Conservation (phyloP, 1,140 invertebrate genomes). For the Acyrthosiphon pisum region DNA sequence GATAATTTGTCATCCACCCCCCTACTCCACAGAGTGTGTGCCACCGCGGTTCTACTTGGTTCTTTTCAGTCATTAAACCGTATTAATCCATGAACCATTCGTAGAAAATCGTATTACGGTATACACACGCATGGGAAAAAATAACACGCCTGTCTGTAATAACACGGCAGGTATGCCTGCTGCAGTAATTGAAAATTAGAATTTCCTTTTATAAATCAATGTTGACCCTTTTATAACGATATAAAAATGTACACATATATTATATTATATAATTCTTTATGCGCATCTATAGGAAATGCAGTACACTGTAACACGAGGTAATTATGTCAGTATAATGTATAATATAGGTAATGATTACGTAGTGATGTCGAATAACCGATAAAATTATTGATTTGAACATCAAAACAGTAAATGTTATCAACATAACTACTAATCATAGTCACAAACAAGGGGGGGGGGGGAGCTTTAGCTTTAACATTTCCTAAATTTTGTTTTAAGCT, state of each 20-base stretch:
- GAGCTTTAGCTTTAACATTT: too few species aligned
- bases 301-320: too few species aligned
- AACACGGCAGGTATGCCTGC: neutral
- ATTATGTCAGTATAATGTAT: neutral
- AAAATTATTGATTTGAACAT: neutral
- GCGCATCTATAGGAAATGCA: neutral
- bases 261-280: neutral
- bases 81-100: slow-evolving; percentile 28
- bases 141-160: neutral
- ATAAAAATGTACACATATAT: neutral
- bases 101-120: slow-evolving; percentile 29
- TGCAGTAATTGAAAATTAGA: slow-evolving; percentile 15
- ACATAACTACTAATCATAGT: neutral
- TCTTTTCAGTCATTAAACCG: slow-evolving; percentile 44
- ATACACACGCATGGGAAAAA: slow-evolving; percentile 29
- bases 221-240: neutral
- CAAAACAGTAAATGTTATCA: neutral
- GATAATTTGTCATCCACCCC: neutral
- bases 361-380: too few species aligned
- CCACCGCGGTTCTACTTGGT: neutral
- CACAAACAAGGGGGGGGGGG: too few species aligned
- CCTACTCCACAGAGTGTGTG: neutral
- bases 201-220: neutral
- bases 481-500: too few species aligned
- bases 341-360: neutral